These are phyloP conservation scores for Phoebastria nigripes DNA, from an alignment of 2,797 vertebrate species.

Conservation along the genomic window DNA sequence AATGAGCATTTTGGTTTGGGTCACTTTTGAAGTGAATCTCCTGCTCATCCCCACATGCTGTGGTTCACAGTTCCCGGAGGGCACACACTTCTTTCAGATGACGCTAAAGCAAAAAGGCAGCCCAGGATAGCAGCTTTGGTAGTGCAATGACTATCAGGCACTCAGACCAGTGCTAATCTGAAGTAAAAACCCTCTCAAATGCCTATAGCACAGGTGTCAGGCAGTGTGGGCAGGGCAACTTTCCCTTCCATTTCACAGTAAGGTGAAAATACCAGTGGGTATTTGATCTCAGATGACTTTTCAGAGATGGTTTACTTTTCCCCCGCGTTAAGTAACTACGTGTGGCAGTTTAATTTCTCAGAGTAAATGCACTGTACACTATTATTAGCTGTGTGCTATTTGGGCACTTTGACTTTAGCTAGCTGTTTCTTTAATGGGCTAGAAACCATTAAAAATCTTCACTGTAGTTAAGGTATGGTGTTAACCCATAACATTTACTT, in stretches of 20 bases:
- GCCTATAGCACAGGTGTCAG: not conserved
- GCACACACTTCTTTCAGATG: not conserved
- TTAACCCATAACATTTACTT: not conserved
- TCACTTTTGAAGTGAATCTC: not conserved
- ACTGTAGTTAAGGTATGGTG: not conserved
- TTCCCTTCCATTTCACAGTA: not conserved
- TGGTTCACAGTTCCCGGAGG: not conserved
- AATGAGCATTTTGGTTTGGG: not conserved
- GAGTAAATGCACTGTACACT: not conserved
- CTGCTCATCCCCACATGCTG: rapidly evolving
- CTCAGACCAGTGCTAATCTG: rapidly evolving
- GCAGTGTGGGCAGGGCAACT: not conserved
- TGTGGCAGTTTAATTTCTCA: not conserved
- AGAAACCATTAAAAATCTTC: not conserved
- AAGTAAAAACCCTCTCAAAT: not conserved
- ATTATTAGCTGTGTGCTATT: not conserved
- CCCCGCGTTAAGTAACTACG: rapidly evolving
- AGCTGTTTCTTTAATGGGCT: not conserved
- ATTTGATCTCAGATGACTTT: not conserved
- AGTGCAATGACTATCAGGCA: not conserved
- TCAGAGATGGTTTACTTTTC: not conserved
- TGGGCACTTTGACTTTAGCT: not conserved
- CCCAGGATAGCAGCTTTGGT: not conserved
- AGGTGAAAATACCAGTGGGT: not conserved
- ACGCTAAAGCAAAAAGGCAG: not conserved